Evolutionary conservation across 2,797 vertebrate species (phyloP).

Genomic region (Saxicola maurus): DNA sequence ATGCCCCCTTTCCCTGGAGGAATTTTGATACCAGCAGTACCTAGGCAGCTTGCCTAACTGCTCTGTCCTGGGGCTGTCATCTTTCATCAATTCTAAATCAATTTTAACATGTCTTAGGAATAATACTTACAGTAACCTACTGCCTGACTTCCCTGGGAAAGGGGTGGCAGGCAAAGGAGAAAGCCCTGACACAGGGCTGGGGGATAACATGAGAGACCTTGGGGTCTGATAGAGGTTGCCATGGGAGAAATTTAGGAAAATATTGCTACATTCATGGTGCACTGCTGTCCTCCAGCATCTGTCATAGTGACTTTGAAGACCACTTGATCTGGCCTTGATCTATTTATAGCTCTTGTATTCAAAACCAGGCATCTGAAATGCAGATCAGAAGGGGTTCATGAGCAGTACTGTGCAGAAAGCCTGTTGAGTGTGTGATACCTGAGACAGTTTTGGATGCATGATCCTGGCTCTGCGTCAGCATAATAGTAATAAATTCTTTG

Average conservation of each 20-base stretch:
- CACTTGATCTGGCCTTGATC: neutral
- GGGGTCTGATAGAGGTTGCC: neutral
- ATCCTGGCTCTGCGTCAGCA: neutral
- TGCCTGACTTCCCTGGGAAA: neutral
- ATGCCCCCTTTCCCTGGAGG: neutral
- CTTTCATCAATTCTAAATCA: neutral
- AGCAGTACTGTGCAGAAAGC: neutral
- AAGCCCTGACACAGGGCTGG: accelerated
- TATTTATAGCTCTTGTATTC: neutral
- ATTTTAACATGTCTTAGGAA: neutral
- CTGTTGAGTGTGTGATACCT: neutral
- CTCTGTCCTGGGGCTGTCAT: neutral
- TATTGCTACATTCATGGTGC: neutral
- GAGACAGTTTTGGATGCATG: neutral
- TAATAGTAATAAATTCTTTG: neutral
- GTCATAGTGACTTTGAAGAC: neutral
- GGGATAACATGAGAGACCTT: neutral
- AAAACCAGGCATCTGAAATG: neutral
- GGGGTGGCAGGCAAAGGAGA: neutral
- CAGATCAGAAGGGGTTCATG: neutral
- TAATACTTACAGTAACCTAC: neutral
- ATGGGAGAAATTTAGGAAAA: neutral
- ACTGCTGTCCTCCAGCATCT: neutral
- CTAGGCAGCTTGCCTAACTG: neutral
- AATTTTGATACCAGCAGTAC: neutral